Evolutionary conservation across 2,113 vertebrate genomes (phyloP), one percentile per base, ranked within the genome.

Genomic region (Ptyas mucosa): DNA sequence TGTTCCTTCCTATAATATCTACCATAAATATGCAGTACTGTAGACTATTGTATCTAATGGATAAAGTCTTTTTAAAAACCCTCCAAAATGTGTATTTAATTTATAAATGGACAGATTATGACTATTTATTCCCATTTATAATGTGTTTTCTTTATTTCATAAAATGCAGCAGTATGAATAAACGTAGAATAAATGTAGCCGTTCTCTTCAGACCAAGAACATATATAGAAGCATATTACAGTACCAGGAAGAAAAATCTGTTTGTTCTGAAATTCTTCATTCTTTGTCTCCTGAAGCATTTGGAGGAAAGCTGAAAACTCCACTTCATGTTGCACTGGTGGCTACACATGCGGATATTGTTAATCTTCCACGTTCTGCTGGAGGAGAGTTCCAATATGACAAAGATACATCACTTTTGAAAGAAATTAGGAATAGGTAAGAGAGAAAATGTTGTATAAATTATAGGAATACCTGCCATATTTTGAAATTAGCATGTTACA

Each of bases 281-380:
- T 49, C 10, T 8, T 75, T 29, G 95, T 93, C 87, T 92, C 26
- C 89, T 94, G 24, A 95, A 99, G 99, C 98, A 0, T 99, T 99
- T 88, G 98, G 98, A 4, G 99, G 99, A 64, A 99, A 98, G 94
- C 97, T 99, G 94, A 99, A 98, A 96, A 98, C 97, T 95, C 98
- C 98, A 0, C 97, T 99, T 2, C 85, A 29, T 4, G 99, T 99
- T 53, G 98, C 99, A 89, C 95, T 99, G 96, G 98, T 99, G 54
- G 99, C 98, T 54, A 99, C 99, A 0, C 99, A 99, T 20, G 99
- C 99, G 0, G 99, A 99, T 94, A 98, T 99, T 90, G 98, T 99
- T 24, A 99, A 99, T 46, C 97, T 99, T 34, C 99, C 99, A 87
- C 98, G 99, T 54, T 97, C 98, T 0, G 98, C 97, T 11, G 99